Base-by-base conservation (phyloP, 2,113 vertebrate species). In the Neolamprologus modestus region DNA sequence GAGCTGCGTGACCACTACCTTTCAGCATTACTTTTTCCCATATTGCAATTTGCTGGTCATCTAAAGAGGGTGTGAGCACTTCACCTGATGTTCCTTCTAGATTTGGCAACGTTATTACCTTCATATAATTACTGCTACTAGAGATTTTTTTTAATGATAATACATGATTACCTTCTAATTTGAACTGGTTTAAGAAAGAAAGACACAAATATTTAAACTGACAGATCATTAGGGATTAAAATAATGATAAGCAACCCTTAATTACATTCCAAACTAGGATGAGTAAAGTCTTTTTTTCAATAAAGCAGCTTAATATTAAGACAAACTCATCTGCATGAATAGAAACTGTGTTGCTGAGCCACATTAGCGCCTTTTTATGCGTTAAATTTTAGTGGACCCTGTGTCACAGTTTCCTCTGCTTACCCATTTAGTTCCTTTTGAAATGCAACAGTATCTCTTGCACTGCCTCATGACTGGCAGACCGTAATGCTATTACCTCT, bases 401-500 rank as follows among this genome's bases (percentile, higher is more conserved):
- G 26, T 88, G 86, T 87, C 82, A 83, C 13, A 7, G 53, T 26
- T 59, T 28, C 54, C 86, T 83, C 80, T 83, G 66, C 66, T 83
- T 53, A 13, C 82, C 81, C 87, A 83, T 84, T 88, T 84, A 91
- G 79, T 68, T 78, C 88, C 16, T 84, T 55, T 88, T 80, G 83
- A 87, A 91, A 91, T 87, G 91, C 87, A 91, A 88, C 91, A 89
- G 89, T 53, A 86, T 91, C 90, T 88, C 85, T 82, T 26, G 54
- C 85, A 24, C 45, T 24, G 83, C 81, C 82, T 92, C 84, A 35
- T 93, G 94, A 92, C 92, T 94, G 91, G 90, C 91, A 94, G 93
- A 94, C 84, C 83, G 19, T 94, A 94, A 95, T 92, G 92, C 90
- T 84, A 93, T 94, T 93, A 91, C 91, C 91, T 91, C 94, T 89